These are phyloP conservation scores for Synodontis membranacea DNA, from an alignment of 2,113 vertebrate species.

Conservation along the genomic window DNA sequence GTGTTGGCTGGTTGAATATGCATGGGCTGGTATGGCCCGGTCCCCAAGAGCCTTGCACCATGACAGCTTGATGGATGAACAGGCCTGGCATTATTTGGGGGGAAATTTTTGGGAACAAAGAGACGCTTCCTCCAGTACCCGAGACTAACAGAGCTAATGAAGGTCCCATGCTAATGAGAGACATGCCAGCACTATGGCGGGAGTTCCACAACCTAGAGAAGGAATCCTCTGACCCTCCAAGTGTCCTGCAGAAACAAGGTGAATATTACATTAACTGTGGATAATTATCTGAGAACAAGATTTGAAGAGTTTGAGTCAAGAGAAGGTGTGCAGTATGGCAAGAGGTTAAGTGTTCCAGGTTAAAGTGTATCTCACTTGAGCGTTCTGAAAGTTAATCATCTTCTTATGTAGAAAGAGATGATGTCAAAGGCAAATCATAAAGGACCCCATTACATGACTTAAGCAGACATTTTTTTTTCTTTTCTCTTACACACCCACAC, in stretches of 20 bases:
- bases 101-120: conserved; percentile 57
- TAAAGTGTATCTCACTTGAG: not conserved
- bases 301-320: not conserved
- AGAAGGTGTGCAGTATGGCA: not conserved
- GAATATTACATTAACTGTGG: conserved; percentile 28
- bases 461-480: not conserved
- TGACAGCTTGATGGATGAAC: conserved; percentile 73
- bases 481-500: conserved; percentile 12
- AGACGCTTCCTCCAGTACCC: conserved; percentile 32
- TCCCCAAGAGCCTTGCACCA: conserved; percentile 52
- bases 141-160: conserved; percentile 63
- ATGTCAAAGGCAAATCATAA: not conserved
- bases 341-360: not conserved
- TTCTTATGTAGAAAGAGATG: not conserved
- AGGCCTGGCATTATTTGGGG: conserved; percentile 67
- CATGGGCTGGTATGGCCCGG: conserved; percentile 61
- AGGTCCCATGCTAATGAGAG: conserved; percentile 58
- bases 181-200: conserved; percentile 56
- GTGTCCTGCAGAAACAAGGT: not conserved
- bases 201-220: conserved; percentile 37
- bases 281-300: conserved; percentile 13
- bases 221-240: conserved; percentile 40
- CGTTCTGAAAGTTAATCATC: not conserved
- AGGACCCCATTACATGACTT: not conserved
- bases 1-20: conserved; percentile 67